Conservation (phyloP, 1,140 invertebrate genomes). For the Pseudomyrmex gracilis region DNA sequence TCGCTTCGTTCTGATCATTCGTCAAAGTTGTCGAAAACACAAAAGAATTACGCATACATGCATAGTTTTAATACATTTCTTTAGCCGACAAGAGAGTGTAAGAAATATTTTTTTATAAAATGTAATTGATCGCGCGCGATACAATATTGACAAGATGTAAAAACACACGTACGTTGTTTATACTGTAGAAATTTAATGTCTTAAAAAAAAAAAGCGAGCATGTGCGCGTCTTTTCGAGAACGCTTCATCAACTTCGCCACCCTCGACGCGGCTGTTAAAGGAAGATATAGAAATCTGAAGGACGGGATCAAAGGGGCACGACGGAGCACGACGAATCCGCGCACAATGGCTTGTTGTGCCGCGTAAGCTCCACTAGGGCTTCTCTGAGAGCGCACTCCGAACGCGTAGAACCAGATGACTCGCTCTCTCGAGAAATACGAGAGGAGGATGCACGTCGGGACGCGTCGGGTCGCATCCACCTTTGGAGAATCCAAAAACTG, state of each 20-base stretch:
- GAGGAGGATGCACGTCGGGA: conserved; percentile 30
- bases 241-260: conserved; percentile 7
- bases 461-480: not conserved
- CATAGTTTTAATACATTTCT: not conserved
- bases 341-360: conserved; percentile 51
- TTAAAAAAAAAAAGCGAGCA: not conserved
- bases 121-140: not conserved
- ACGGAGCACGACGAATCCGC: conserved; percentile 1
- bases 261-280: not conserved
- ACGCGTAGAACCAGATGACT: conserved; percentile 48
- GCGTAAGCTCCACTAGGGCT: conserved; percentile 31
- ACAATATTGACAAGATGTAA: not conserved
- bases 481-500: conserved; percentile 37
- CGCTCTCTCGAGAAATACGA: conserved; percentile 15
- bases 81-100: not conserved
- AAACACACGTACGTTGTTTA: no score
- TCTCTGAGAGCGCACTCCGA: conserved; percentile 31
- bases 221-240: not conserved
- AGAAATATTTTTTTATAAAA: not conserved
- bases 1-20: not conserved
- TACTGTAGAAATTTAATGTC: not conserved
- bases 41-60: not conserved
- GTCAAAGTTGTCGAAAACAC: not conserved
- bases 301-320: conserved; percentile 21
- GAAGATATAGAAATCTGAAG: conserved; percentile 32